Evolutionary conservation across 2,113 vertebrate genomes (phyloP).

Genomic region (Emydura subglobosa): DNA sequence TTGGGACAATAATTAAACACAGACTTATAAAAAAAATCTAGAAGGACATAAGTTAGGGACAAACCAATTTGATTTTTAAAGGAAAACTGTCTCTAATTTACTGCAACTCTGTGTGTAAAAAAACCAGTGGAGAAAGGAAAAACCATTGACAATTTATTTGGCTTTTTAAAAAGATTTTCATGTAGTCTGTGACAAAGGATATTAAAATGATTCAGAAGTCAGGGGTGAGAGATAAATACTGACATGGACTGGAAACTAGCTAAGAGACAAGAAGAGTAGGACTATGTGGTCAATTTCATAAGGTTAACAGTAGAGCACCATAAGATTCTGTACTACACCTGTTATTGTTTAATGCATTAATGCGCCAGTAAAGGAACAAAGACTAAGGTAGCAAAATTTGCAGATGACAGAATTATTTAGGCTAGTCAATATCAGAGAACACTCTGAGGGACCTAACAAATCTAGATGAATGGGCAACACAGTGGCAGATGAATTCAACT

Average conservation of each 20-base stretch:
- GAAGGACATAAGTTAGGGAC: not conserved
- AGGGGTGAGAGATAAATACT: not conserved
- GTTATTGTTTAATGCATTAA: not conserved
- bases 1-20: not conserved
- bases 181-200: not conserved
- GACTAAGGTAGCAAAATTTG: not conserved
- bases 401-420: not conserved
- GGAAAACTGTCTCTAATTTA: not conserved
- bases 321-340: not conserved
- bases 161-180: not conserved
- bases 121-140: not conserved
- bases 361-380: not conserved
- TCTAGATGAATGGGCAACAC: not conserved
- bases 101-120: not conserved
- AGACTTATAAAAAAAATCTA: not conserved
- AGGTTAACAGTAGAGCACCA: not conserved
- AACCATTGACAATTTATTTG: not conserved
- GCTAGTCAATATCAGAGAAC: not conserved
- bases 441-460: not conserved
- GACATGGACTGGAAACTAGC: not conserved
- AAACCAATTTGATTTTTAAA: not conserved
- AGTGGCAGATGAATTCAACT: not conserved
- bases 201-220: not conserved
- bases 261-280: not conserved
- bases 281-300: not conserved